A percentile compares a stretch with the other conserved stretches of the same genome.
Conservation (phyloP, 2,113 vertebrate genomes). For the Thamnophis sirtalis region DNA sequence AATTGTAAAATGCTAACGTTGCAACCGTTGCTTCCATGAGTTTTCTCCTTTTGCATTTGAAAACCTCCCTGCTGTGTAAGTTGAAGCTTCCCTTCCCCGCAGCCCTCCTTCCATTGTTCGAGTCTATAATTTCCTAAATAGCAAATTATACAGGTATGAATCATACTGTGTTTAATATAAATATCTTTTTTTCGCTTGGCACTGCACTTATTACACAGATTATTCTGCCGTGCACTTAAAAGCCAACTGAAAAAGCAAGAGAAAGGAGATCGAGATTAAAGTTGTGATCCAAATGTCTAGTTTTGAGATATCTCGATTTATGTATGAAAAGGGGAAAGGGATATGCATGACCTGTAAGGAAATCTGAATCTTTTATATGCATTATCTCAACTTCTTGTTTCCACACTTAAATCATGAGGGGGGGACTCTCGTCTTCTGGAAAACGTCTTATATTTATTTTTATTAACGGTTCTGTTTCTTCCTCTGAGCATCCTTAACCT, state of each 20-base stretch:
- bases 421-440: slow-evolving; percentile 48
- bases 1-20: background rate
- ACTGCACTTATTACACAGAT: slow-evolving; percentile 42
- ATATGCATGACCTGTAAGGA: slow-evolving; percentile 51
- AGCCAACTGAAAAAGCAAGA: slow-evolving; percentile 45
- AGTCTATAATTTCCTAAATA: slow-evolving; percentile 61
- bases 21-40: background rate
- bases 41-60: background rate
- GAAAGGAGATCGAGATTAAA: slow-evolving; percentile 44
- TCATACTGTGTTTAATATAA: slow-evolving; percentile 49
- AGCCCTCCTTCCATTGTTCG: background rate
- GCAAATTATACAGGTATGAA: slow-evolving; percentile 53
- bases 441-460: slow-evolving; percentile 48
- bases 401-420: slow-evolving; percentile 48
- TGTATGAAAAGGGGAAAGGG: slow-evolving; percentile 37
- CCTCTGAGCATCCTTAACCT: slow-evolving; percentile 50
- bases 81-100: slow-evolving; percentile 25
- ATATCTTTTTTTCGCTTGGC: slow-evolving; percentile 41
- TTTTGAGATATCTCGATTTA: slow-evolving; percentile 59
- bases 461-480: slow-evolving; percentile 51
- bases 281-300: slow-evolving; percentile 59
- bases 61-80: background rate
- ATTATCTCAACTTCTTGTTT: slow-evolving; percentile 57
- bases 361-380: slow-evolving; percentile 55
- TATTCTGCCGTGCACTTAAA: slow-evolving; percentile 41